Base-by-base conservation (phyloP, 2,888 invertebrate genomes). In the Dynastes grantii region DNA sequence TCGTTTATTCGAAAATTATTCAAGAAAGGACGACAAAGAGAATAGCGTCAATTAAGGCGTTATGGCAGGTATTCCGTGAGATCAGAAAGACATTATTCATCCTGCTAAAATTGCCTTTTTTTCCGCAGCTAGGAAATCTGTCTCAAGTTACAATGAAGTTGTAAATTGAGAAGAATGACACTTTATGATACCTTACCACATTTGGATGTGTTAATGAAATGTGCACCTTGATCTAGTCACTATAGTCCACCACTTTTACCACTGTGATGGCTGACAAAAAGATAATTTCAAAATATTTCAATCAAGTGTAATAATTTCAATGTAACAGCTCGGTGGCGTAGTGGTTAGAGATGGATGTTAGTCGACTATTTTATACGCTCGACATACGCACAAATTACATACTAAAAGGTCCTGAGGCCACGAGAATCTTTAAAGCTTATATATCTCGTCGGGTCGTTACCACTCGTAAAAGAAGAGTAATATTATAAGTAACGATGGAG, bases 1-100 rank as follows among this genome's bases (percentile, higher is more conserved):
- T 37, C 71, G 40, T 53, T 11, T 37, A 16, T 8, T 37, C 55
- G 3, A 32, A 37, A 71, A 71, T 71, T 71, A 58, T 71, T 16
- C 32, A n/a, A 16, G 45, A 37, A 37, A 55, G 55, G 37, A 55
- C 8, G n/a, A 16, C 37, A 71, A 58, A 53, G 71, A 16, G 37
- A 58, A 53, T 27, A 13, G 32, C 53, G 53, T 53, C 32, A 71
- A 67, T 67, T 67, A 67, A 40, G 40, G n/a, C 16, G 16, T 53
- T 53, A n/a, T n/a, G 16, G 16, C 13, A 29, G 11, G 45, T 45
- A 65, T 45, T 13, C 37, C 0, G n/a, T 0, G 22, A 71, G 16
- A 58, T 22, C 29, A 51, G 29, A n/a, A 32, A 32, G 37, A n/a
- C 53, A 16, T 32, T 53, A 71, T 53, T 32, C n/a, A 16, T 16